Evolutionary conservation across 2,888 invertebrate genomes (phyloP), one percentile per base, ranked within the genome.

Genomic region (Lycaena phlaeas): DNA sequence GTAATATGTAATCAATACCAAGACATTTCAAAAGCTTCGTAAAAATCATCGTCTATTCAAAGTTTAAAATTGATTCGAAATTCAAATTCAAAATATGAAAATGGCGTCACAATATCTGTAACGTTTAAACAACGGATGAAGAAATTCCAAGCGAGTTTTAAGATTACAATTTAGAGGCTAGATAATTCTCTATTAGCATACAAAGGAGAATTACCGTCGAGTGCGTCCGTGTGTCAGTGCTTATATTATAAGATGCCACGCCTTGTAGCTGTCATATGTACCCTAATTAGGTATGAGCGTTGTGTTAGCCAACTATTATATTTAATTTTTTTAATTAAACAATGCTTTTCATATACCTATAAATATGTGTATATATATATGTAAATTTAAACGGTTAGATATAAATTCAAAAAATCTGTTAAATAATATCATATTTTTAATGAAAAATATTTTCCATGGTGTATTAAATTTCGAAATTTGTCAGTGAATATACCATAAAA

Each of bases 111-210:
- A 22, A 14, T 50, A 44, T 42, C 36, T 42, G 39, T 59, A 60
- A 61, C 57, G 59, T 59, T 63, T 61, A 55, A 74, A 71, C 75
- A 74, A 72, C 65, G 66, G 73, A 82, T 82, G 81, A 76, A 84
- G 82, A 79, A 84, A 84, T 79, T 77, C 76, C 76, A 68, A 71
- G 72, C 77, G 51, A 70, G 79, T 77, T 76, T 68, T 59, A 63
- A 82, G 84, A 82, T 84, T 81, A 84, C 77, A 78, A 79, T 84
- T 84, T 79, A 74, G 67, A 63, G 70, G 75, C 78, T 82, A 82
- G 82, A 84, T 82, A 79, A 84, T 82, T 82, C 76, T 68, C 67
- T 71, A 75, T 79, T 84, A 74, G 79, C 82, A 84, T 84, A 84
- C 82, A 84, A 84, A 81, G 81, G 79, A 70, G 77, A 68, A 78